phyloP scores from a whole-genome alignment of 2,113 vertebrate genomes.

The Lichenostomus cassidix region DNA sequence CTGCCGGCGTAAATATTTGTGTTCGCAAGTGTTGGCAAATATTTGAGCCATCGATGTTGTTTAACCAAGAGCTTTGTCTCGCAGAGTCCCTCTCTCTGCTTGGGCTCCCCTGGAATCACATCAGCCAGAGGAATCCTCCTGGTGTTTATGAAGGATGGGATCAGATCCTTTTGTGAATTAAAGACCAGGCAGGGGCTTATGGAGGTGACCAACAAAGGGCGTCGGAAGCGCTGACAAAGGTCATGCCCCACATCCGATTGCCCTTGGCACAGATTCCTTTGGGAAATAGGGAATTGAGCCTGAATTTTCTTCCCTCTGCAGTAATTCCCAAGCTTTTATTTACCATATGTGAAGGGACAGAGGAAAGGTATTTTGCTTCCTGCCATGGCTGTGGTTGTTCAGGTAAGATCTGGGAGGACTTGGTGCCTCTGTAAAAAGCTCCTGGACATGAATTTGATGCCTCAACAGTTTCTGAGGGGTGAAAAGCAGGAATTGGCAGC shows the following conservation, averaged over 20 bases:
- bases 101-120: conserved; percentile 52
- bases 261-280: background rate
- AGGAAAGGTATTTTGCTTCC: background rate
- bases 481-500: background rate
- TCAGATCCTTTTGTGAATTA: background rate
- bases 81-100: conserved; percentile 32
- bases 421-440: background rate
- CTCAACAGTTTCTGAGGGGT: background rate
- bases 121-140: conserved; percentile 31
- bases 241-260: background rate
- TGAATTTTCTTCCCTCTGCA: background rate
- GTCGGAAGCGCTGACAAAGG: background rate
- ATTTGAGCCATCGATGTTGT: conserved; percentile 70
- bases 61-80: conserved; percentile 70
- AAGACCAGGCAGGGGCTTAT: background rate
- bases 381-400: accelerated
- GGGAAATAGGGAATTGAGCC: background rate
- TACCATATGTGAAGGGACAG: background rate
- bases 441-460: background rate
- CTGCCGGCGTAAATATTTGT: conserved; percentile 66
- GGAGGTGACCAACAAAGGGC: background rate
- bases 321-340: background rate
- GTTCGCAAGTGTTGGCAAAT: conserved; percentile 66
- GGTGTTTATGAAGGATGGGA: conserved; percentile 16
- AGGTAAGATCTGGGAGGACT: accelerated